Base-by-base conservation (phyloP, 2,113 vertebrate genomes). In the Gavialis gangeticus region DNA sequence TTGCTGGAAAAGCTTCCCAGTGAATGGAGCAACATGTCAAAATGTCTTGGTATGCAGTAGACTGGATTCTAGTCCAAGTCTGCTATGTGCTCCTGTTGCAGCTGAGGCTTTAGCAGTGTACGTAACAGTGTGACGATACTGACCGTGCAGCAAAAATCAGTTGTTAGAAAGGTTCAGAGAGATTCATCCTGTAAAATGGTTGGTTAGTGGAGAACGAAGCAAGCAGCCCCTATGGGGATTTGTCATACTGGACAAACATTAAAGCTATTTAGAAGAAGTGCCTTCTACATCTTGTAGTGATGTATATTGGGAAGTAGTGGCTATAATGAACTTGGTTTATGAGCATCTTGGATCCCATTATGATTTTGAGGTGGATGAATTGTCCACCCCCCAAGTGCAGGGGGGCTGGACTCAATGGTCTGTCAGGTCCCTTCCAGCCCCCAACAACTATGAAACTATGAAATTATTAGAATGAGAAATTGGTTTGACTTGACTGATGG, bases 281-380 rank as follows among this genome's bases (percentile, higher is more conserved):
- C 3, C 55, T 58, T 18, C 59, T 57, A 16, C 46, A 46, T 46
- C 46, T 9, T 46, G 46, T 46, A 46, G 46, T 46, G 46, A 46
- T 46, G 17, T 66, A 67, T 13, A 2, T 59, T 71, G 77, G 79
- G 82, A 89, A 34, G 84, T 5, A 62, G 25, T 22, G 25, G 22
- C 60, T 25, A 25, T 62, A 21, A 4, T 4, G 56, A 76, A 12
- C 46, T 87, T n/a, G 71, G 15, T 87, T 91, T 59, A 4, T 25
- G 79, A 84, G 0, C 58, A 19, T 0, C 66, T 58, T 81, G 63
- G 27, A 19, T 37, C 1, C 0, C 6, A 1, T 2, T 55, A 21
- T 69, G 75, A 56, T 3, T 90, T 64, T 82, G 17, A 12, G 18
- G 30, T 69, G 18, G 34, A 17, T 69, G n/a, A n/a, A 34, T 69